Conservation (phyloP, 2,797 vertebrate genomes). For the Chiloscyllium punctatum region DNA sequence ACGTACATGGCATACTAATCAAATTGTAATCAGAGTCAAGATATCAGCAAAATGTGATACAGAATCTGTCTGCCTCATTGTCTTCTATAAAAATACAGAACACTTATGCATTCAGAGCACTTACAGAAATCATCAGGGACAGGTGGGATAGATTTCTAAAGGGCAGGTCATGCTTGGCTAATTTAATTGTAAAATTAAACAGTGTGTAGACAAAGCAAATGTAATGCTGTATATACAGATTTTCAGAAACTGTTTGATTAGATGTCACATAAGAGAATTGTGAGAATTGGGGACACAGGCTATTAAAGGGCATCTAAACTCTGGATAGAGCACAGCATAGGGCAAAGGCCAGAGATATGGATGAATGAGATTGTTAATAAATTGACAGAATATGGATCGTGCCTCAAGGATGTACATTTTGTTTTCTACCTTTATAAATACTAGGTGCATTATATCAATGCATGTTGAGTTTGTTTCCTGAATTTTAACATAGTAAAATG, state of each 20-base stretch:
- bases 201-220: background rate
- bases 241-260: constrained; percentile 9
- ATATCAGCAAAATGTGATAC: background rate
- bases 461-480: background rate
- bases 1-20: constrained; percentile 3
- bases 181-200: constrained; percentile 15
- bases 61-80: background rate
- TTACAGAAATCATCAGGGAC: background rate
- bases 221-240: background rate
- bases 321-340: background rate
- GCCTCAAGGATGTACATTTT: background rate
- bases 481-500: background rate
- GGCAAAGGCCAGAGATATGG: background rate
- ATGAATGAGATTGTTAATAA: background rate
- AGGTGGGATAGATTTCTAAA: constrained; percentile 2
- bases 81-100: background rate
- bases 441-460: background rate
- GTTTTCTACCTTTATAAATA: background rate
- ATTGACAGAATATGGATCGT: background rate
- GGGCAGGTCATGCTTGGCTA: constrained; percentile 1
- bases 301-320: background rate
- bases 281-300: background rate
- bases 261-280: constrained; percentile 11
- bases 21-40: constrained; percentile 6
- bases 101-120: background rate